Evolutionary conservation across 2,113 vertebrate genomes (phyloP).

Genomic region (Brienomyrus brachyistius): DNA sequence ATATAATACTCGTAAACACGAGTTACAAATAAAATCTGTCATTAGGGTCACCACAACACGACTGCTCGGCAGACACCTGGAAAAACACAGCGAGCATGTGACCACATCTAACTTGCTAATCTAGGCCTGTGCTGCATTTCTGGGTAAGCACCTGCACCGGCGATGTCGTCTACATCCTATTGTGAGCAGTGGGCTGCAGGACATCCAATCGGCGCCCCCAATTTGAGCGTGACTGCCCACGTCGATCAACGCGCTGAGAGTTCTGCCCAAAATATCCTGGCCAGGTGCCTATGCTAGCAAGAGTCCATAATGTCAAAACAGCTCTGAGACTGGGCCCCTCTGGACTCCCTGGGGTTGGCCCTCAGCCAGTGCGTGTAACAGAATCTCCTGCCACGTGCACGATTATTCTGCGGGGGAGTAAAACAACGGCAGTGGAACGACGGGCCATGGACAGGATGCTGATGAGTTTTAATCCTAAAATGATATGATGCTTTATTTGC

Average conservation of each 20-base stretch:
- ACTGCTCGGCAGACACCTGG: not conserved
- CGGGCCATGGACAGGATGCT: not conserved
- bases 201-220: not conserved
- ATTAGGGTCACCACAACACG: not conserved
- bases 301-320: not conserved
- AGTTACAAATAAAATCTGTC: not conserved
- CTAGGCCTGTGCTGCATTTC: not conserved
- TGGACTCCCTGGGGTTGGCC: not conserved
- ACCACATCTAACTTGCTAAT: not conserved
- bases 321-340: not conserved
- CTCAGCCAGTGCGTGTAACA: not conserved
- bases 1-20: not conserved
- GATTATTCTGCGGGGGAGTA: not conserved
- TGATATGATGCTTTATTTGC: not conserved
- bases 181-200: not conserved
- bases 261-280: not conserved
- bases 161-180: not conserved
- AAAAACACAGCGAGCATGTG: not conserved
- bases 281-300: not conserved
- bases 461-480: not conserved
- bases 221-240: not conserved
- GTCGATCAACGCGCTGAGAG: not conserved
- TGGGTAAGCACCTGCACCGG: not conserved
- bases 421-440: no score
- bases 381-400: not conserved